Conservation (phyloP, 2,797 vertebrate genomes). For the Neostethus bicornis region DNA sequence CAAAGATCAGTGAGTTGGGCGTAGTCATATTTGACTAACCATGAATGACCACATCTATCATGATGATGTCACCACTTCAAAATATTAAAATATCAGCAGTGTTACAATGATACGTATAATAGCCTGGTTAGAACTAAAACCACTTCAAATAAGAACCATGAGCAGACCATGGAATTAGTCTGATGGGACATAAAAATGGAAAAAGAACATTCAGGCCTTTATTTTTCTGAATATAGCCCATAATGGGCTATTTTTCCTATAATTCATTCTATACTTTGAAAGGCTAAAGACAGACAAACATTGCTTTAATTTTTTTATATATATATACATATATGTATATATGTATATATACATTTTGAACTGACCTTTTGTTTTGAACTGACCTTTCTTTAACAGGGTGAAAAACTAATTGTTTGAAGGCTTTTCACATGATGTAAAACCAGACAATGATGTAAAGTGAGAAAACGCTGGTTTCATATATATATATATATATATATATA, state of each 20-base stretch:
- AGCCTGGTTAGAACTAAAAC: background rate
- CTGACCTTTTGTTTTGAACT: too few species aligned
- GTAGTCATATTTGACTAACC: conserved; percentile 10
- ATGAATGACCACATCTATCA: conserved; percentile 17
- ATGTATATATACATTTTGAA: too few species aligned
- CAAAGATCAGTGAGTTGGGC: background rate
- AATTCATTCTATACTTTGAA: too few species aligned
- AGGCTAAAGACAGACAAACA: too few species aligned
- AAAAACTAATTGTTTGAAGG: too few species aligned
- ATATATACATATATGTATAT: too few species aligned
- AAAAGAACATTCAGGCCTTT: background rate
- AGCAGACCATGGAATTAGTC: background rate
- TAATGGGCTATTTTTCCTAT: background rate
- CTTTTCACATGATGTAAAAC: too few species aligned
- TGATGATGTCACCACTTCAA: conserved; percentile 3
- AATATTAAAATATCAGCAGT: background rate
- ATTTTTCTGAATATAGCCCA: background rate
- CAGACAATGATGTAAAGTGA: too few species aligned
- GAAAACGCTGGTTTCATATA: too few species aligned
- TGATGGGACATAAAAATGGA: background rate
- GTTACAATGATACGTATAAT: background rate
- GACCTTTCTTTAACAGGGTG: too few species aligned
- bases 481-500: too few species aligned
- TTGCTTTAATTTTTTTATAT: too few species aligned
- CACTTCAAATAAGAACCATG: background rate